Evolutionary conservation across 2,113 vertebrate species (phyloP).

Genomic region (Protobothrops mucrosquamatus): DNA sequence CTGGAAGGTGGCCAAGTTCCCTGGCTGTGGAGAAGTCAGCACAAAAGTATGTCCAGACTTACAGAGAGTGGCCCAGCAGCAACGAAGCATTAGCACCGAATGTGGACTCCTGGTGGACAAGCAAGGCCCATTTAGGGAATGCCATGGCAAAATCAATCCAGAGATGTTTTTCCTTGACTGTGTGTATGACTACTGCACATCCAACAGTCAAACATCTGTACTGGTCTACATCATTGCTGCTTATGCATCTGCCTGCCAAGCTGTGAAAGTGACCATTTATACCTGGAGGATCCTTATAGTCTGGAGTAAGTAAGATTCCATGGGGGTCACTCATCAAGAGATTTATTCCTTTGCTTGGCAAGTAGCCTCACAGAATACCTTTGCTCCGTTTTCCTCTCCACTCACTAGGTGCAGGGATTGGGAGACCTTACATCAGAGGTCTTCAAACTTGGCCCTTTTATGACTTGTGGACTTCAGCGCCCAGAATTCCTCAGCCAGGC

Average conservation of each 20-base stretch:
- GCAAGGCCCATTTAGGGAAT: slow-evolving; percentile 46
- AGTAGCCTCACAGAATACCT: no score
- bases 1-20: slow-evolving; percentile 16
- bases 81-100: slow-evolving; percentile 15
- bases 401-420: no score
- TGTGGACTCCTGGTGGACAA: slow-evolving; percentile 33
- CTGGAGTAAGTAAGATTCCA: slow-evolving; percentile 34
- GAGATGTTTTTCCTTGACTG: slow-evolving; percentile 48
- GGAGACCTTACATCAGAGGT: no score
- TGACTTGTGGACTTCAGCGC: no score
- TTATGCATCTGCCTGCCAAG: slow-evolving; percentile 47
- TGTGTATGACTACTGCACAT: slow-evolving; percentile 47
- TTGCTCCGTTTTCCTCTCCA: no score
- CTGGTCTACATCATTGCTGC: slow-evolving; percentile 41
- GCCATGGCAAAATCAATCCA: slow-evolving; percentile 41
- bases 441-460: no score
- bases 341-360: no score
- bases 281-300: slow-evolving; percentile 42
- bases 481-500: no score
- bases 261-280: slow-evolving; percentile 30
- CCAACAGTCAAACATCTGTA: slow-evolving; percentile 1
- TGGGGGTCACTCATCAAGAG: neutral
- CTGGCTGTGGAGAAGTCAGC: slow-evolving; percentile 31
- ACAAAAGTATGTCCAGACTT: slow-evolving; percentile 11
- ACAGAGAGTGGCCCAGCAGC: neutral